These are phyloP conservation scores for Malacosoma neustria DNA, from an alignment of 2,888 invertebrate species.

Conservation along the genomic window DNA sequence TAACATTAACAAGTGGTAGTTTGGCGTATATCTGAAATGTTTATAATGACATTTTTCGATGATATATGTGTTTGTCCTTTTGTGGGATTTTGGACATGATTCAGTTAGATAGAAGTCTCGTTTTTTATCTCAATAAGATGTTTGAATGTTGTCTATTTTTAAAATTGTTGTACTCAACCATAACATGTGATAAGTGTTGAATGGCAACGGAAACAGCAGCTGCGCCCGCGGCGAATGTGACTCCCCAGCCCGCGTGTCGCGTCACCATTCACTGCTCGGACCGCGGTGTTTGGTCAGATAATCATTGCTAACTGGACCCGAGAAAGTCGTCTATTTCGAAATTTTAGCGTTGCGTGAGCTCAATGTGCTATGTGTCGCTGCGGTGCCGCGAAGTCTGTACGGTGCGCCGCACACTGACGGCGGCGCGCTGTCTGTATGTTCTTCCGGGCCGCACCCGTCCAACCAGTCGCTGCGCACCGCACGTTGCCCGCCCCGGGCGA, in stretches of 20 bases:
- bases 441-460: constrained; percentile 69
- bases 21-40: too few relatives aligned
- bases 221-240: constrained; percentile 6
- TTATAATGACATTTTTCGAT: too few relatives aligned
- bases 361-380: constrained; percentile 58
- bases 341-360: constrained; percentile 62
- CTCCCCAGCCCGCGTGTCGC: constrained; percentile 24
- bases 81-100: too few relatives aligned
- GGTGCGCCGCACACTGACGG: constrained; percentile 50
- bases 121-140: too few relatives aligned
- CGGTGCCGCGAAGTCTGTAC: constrained; percentile 67
- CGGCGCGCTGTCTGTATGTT: constrained; percentile 71
- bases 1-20: too few relatives aligned
- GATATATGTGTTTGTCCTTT: too few relatives aligned
- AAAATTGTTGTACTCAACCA: too few relatives aligned
- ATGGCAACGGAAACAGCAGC: neutral
- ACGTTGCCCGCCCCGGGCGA: constrained; percentile 68
- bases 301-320: constrained; percentile 53
- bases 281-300: constrained; percentile 43
- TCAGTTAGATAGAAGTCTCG: too few relatives aligned
- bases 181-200: neutral
- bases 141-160: too few relatives aligned
- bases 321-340: constrained; percentile 69
- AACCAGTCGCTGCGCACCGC: constrained; percentile 68
- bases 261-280: constrained; percentile 25